Percentiles rank a stretch among this genome's conserved stretches.
Conservation (phyloP, 2,113 vertebrate species). For the Triplophysa siluroides region DNA sequence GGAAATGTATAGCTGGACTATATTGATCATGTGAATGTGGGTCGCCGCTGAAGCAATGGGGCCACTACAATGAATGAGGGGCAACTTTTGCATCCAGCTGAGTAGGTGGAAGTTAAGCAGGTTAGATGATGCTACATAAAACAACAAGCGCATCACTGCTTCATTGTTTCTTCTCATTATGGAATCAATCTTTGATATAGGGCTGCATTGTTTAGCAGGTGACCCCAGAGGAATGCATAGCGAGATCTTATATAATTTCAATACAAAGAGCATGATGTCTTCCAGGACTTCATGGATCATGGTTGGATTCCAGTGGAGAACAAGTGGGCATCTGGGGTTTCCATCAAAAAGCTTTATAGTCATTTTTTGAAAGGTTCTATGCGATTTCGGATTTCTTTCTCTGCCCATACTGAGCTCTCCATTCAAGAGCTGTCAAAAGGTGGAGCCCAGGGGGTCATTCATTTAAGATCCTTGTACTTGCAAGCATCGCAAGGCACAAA, state of each 20-base stretch:
- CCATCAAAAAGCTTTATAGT: neutral
- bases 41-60: conserved; percentile 41
- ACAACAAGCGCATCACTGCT: conserved; percentile 7
- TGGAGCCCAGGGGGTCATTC: conserved; percentile 10
- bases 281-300: conserved; percentile 21
- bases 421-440: conserved; percentile 17
- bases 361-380: neutral
- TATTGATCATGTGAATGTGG: conserved; percentile 44
- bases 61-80: conserved; percentile 28
- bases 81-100: conserved; percentile 31
- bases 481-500: neutral
- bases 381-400: conserved; percentile 12
- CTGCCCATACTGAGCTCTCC: neutral
- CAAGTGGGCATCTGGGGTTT: conserved; percentile 1
- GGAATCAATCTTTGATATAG: conserved; percentile 15
- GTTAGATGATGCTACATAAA: conserved; percentile 1
- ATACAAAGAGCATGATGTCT: conserved; percentile 5
- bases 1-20: neutral
- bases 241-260: conserved; percentile 13
- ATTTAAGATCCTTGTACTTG: neutral
- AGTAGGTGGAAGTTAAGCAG: conserved; percentile 33
- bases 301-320: neutral
- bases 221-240: conserved; percentile 4
- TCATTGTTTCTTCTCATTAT: conserved; percentile 20
- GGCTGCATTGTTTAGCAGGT: conserved; percentile 12